Evolutionary conservation across 2,113 vertebrate genomes (phyloP), one percentile per base, ranked within the genome.

Genomic region (Podiceps cristatus): DNA sequence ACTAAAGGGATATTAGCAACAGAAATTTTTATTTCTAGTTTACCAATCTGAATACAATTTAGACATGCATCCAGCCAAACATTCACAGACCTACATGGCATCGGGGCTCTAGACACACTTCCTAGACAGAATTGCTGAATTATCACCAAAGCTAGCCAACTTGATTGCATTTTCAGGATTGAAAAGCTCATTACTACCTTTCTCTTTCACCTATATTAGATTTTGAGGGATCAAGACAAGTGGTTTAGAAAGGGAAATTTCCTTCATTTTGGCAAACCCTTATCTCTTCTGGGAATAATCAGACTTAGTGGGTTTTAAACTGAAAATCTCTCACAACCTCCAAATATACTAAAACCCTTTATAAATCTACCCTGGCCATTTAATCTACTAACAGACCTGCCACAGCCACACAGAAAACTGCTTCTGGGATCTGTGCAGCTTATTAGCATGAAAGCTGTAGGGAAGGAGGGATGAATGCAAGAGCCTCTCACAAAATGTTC

Each of bases 361-460:
- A 76, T 40, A 93, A 95, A 91, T 88, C 78, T 84, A 91, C 62
- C 69, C 66, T 82, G 55, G 69, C 77, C 78, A 73, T 20, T 2
- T 91, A 91, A 82, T 93, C 91, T 79, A 79, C 62, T 83, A 76
- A 80, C 18, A 90, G 86, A 93, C 77, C 90, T 90, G 84, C 45
- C 62, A 82, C 35, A 93, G 79, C 56, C 72, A 78, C n/a, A 71
- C 1, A 84, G 35, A 52, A 94, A 95, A 91, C 40, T 33, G 72
- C 60, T 88, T 64, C 85, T 88, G 85, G 45, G 67, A 90, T 73
- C 77, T 40, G 35, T 83, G 56, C 49, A 81, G 86, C 47, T 96
- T 88, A 73, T 75, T 84, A 96, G 23, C n/a, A 49, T 53, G 49
- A 88, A 93, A 92, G 85, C 50, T 78, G 62, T 33, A 64, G 9